Conservation (phyloP, 2,888 invertebrate species). For the Drosophila nr. perissopoda region DNA sequence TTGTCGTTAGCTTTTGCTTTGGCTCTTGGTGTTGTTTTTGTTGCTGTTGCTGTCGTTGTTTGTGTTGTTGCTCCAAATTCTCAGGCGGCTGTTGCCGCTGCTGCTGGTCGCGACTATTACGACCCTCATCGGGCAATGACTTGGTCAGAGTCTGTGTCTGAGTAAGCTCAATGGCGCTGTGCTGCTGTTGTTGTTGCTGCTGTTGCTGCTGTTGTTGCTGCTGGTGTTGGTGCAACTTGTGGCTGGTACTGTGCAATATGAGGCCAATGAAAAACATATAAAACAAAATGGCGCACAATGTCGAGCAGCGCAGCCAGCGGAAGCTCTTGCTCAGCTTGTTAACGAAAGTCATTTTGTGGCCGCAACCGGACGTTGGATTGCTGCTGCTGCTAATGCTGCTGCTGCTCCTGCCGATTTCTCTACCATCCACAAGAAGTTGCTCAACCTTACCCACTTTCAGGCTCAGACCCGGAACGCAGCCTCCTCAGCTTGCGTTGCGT, state of each 20-base stretch:
- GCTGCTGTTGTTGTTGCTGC: slow-evolving; percentile 42
- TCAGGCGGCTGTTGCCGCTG: slow-evolving; percentile 38
- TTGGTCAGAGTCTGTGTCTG: slow-evolving; percentile 15
- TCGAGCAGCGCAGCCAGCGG: slow-evolving; percentile 86
- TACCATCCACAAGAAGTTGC: slow-evolving; percentile 2
- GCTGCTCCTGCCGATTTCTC: neutral
- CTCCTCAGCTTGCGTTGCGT: slow-evolving; percentile 56
- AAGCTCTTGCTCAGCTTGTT: slow-evolving; percentile 83
- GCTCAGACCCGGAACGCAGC: slow-evolving; percentile 29
- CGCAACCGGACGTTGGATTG: slow-evolving; percentile 36
- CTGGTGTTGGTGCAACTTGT: slow-evolving; percentile 78
- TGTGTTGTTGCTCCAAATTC: slow-evolving; percentile 54
- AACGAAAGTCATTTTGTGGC: slow-evolving; percentile 80
- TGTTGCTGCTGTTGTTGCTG: slow-evolving; percentile 47
- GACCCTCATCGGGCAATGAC: slow-evolving; percentile 46
- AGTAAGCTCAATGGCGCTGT: slow-evolving; percentile 34
- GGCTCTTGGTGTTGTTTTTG: slow-evolving; percentile 27
- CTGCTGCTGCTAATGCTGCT: neutral
- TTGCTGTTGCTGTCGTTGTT: slow-evolving; percentile 27
- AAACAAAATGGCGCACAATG: slow-evolving; percentile 86
- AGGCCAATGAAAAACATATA: slow-evolving; percentile 86
- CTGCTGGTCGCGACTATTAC: slow-evolving; percentile 50
- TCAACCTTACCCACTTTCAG: neutral
- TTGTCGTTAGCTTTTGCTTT: slow-evolving; percentile 43
- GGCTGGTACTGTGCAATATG: slow-evolving; percentile 86